These are phyloP conservation scores for Drosophila tanythrix DNA, from an alignment of 2,888 invertebrate species.

Conservation along the genomic window DNA sequence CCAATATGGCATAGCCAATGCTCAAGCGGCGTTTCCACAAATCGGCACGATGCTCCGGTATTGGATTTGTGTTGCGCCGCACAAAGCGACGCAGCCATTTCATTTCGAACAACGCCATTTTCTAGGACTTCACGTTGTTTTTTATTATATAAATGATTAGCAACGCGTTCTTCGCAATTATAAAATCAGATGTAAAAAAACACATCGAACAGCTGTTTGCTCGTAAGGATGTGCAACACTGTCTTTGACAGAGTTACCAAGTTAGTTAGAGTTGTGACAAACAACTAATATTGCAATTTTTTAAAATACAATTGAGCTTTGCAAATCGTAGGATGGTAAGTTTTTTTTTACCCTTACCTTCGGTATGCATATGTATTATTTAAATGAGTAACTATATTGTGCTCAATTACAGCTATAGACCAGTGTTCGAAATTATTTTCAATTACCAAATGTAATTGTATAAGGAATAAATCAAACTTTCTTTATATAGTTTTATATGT, in stretches of 20 bases:
- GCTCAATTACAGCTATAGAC: background rate
- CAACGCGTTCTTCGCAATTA: constrained; percentile 18
- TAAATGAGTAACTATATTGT: background rate
- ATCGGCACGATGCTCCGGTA: constrained; percentile 86
- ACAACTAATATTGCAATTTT: background rate
- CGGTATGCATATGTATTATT: background rate
- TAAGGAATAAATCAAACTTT: constrained; percentile 3
- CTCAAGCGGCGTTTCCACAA: constrained; percentile 88
- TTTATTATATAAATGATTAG: constrained; percentile 59
- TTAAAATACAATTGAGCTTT: background rate
- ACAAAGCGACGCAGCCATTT: constrained; percentile 86
- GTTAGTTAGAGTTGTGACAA: background rate
- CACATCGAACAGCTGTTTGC: constrained; percentile 52
- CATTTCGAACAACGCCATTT: constrained; percentile 85
- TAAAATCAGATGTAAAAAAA: constrained; percentile 40
- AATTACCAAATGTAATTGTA: constrained; percentile 9
- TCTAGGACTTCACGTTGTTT: constrained; percentile 11
- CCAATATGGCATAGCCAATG: constrained; percentile 87
- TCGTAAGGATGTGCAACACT: constrained; percentile 17
- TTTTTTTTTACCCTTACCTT: background rate
- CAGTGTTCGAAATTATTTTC: constrained; percentile 5
- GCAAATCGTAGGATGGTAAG: background rate
- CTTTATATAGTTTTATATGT: background rate
- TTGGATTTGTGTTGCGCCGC: constrained; percentile 85
- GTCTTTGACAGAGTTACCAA: constrained; percentile 7